Evolutionary conservation across 2,797 vertebrate species (phyloP).

Genomic region (Pteropus rufus): DNA sequence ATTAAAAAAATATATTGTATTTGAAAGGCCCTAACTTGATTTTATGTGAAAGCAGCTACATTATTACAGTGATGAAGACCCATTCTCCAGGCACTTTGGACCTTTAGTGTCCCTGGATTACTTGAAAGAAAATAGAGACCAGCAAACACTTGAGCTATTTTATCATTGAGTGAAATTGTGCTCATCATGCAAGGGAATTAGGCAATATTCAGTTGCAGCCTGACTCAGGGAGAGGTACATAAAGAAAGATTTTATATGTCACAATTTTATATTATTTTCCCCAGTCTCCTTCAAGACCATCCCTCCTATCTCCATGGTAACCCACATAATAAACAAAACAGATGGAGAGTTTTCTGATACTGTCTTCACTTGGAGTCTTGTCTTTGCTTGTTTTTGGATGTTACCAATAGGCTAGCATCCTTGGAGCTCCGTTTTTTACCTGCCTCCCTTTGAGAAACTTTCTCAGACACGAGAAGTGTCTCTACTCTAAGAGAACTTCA

Average conservation of each 20-base stretch:
- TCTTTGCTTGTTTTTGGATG: background rate
- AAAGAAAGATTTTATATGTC: background rate
- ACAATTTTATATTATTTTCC: background rate
- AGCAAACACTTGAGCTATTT: background rate
- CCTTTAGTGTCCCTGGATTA: background rate
- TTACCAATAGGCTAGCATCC: background rate
- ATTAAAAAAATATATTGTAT: constrained; percentile 2
- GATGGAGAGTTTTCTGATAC: background rate
- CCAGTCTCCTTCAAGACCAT: background rate
- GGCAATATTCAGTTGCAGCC: background rate
- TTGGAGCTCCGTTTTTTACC: background rate
- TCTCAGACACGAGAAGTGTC: background rate
- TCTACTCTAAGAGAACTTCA: background rate
- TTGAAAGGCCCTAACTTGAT: background rate
- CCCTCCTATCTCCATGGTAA: background rate
- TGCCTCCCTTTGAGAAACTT: background rate
- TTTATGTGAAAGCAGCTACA: background rate
- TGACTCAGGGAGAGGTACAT: background rate
- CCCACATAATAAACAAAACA: background rate
- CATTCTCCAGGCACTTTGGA: background rate
- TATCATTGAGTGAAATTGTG: background rate
- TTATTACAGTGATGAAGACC: background rate
- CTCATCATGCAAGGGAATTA: background rate
- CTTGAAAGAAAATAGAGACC: background rate
- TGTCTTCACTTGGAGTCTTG: background rate